Evolutionary conservation across 2,113 vertebrate genomes (phyloP).

Genomic region (Trichechus manatus): DNA sequence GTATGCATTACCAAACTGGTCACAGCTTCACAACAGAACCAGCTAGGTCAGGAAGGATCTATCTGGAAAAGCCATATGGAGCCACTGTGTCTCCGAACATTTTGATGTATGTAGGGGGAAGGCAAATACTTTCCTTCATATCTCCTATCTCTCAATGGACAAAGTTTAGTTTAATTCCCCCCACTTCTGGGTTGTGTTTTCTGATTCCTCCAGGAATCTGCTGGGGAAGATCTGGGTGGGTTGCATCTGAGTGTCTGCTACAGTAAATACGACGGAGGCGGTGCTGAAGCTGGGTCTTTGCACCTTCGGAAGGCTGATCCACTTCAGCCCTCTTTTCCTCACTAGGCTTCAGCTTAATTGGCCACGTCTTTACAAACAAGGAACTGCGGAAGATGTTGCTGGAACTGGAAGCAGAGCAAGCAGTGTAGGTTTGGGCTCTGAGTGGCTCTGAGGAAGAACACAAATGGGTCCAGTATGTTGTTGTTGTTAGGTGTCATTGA

Average conservation of each 20-base stretch:
- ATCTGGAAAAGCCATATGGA: neutral
- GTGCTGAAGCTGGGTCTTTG: neutral
- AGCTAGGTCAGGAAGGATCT: neutral
- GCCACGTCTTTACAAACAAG: neutral
- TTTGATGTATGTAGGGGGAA: neutral
- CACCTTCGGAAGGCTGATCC: neutral
- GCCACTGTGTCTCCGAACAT: neutral
- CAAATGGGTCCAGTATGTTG: neutral
- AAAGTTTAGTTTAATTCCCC: neutral
- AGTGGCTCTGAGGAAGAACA: neutral
- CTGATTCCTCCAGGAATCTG: neutral
- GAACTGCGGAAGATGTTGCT: neutral
- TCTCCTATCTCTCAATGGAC: neutral
- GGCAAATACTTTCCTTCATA: neutral
- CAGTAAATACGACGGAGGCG: neutral
- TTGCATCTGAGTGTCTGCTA: neutral
- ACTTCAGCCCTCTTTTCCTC: neutral
- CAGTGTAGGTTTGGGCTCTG: neutral
- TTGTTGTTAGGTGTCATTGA: no score
- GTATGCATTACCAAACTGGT: neutral
- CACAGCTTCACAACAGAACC: neutral
- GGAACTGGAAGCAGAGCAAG: neutral
- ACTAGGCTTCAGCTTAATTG: neutral
- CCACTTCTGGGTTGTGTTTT: neutral
- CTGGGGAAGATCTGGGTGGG: neutral